A percentile compares a stretch with the other conserved stretches of the same genome.
Evolutionary conservation across 2,797 vertebrate genomes (phyloP).

Genomic region (Chloroceryle inda): DNA sequence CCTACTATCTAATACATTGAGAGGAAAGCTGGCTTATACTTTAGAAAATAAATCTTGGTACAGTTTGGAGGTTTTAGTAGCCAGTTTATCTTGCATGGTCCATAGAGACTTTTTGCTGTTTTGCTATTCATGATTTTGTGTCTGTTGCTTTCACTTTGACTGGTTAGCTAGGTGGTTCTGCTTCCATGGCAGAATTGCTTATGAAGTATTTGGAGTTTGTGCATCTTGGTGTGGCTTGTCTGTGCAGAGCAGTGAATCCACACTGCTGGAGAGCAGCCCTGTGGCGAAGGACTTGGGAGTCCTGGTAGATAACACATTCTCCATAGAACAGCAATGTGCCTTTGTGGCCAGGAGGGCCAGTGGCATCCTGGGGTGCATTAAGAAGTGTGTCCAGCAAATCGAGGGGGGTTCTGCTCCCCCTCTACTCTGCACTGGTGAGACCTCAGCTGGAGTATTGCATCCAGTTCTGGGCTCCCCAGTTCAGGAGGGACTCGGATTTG

Average conservation of each 20-base stretch:
- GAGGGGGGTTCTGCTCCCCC: too few relatives aligned
- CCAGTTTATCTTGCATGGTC: neutral
- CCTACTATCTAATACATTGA: neutral
- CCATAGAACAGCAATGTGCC: too few relatives aligned
- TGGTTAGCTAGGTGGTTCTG: neutral
- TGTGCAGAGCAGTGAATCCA: neutral
- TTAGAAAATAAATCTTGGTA: neutral
- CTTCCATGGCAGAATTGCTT: neutral
- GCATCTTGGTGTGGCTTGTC: neutral
- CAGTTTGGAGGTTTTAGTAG: neutral
- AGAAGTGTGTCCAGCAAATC: too few relatives aligned
- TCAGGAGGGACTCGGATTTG: too few relatives aligned
- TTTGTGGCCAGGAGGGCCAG: too few relatives aligned
- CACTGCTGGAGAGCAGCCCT: neutral
- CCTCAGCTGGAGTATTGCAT: too few relatives aligned
- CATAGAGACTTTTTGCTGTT: neutral
- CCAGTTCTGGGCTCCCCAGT: too few relatives aligned
- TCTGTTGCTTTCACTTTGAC: neutral
- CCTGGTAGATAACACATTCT: too few relatives aligned
- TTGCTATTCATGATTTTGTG: fast-evolving
- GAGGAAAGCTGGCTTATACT: neutral
- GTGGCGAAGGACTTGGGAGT: too few relatives aligned
- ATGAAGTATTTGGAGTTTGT: neutral
- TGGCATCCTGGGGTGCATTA: too few relatives aligned
- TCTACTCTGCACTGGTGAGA: too few relatives aligned